Conservation (phyloP, 1,140 invertebrate species). For the Nasonia giraulti region DNA sequence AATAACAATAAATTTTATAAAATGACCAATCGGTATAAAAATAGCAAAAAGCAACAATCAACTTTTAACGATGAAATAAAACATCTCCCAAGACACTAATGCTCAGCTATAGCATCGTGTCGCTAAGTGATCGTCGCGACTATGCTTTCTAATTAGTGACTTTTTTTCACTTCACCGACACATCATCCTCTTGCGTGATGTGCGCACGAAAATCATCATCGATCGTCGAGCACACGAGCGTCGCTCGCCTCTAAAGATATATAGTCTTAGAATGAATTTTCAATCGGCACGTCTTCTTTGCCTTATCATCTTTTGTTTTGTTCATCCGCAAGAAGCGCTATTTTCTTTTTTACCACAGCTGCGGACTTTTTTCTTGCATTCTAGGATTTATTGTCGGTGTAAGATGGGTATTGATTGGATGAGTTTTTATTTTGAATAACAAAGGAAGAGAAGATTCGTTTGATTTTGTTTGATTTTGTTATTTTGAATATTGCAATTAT, state of each 20-base stretch:
- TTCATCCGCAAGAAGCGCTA: neutral
- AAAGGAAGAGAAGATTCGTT: too few species aligned
- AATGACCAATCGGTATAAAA: too few species aligned
- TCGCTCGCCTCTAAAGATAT: too few species aligned
- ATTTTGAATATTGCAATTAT: neutral
- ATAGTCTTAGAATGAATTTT: neutral
- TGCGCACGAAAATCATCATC: neutral
- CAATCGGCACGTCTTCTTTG: neutral
- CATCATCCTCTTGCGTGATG: neutral
- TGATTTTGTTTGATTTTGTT: neutral
- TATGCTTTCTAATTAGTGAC: slow-evolving; percentile 22
- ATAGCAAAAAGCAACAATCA: too few species aligned
- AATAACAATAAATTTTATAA: too few species aligned
- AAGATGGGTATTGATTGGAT: neutral
- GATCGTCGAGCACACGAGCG: neutral
- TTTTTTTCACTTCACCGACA: neutral
- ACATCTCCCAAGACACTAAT: too few species aligned
- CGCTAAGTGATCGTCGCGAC: slow-evolving; percentile 13
- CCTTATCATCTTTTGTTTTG: neutral
- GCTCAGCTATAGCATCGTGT: neutral
- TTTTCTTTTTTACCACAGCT: neutral
- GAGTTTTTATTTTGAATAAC: too few species aligned
- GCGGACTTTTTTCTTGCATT: neutral
- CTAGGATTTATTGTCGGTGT: neutral
- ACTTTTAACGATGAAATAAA: too few species aligned